Evolutionary conservation across 2,797 vertebrate species (phyloP).

Genomic region (Melanotaenia pygmaea): DNA sequence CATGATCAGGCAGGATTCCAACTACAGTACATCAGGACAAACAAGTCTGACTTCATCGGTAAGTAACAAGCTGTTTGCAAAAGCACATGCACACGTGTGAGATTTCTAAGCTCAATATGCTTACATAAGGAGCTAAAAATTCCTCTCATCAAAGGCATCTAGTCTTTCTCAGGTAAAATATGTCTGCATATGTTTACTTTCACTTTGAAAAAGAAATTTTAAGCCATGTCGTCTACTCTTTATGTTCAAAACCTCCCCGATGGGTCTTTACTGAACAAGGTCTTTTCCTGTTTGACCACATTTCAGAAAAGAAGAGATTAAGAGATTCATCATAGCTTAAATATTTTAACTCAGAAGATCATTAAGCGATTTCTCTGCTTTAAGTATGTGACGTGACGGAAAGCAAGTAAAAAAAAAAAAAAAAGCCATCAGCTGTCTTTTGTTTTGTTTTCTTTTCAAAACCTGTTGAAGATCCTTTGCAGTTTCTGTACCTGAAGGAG

Average conservation of each 20-base stretch:
- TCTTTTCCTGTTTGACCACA: not conserved
- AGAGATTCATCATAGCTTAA: not conserved
- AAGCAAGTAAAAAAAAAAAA: not conserved
- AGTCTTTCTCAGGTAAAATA: not conserved
- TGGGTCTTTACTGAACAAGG: not conserved
- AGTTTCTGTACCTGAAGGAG: slow-evolving; percentile 3
- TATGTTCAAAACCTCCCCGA: not conserved
- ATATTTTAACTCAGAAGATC: slow-evolving; percentile 2
- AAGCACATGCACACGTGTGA: slow-evolving; percentile 2
- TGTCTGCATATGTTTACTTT: not conserved
- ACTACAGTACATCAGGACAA: slow-evolving; percentile 61
- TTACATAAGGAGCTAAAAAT: slow-evolving; percentile 34
- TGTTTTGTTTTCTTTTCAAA: not conserved
- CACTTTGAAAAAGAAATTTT: not conserved
- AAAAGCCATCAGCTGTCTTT: not conserved
- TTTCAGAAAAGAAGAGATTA: not conserved
- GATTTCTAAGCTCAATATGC: slow-evolving; percentile 23
- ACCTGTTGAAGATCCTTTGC: slow-evolving; percentile 6
- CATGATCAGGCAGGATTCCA: slow-evolving; percentile 67
- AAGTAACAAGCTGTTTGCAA: slow-evolving; percentile 16
- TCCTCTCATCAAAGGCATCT: slow-evolving; percentile 10
- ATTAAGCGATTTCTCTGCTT: slow-evolving; percentile 19
- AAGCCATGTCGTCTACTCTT: not conserved
- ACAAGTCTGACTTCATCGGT: slow-evolving; percentile 57
- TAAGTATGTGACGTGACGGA: slow-evolving; percentile 8